Evolutionary conservation across 2,113 vertebrate species (phyloP).

Genomic region (Tragelaphus buxtoni): DNA sequence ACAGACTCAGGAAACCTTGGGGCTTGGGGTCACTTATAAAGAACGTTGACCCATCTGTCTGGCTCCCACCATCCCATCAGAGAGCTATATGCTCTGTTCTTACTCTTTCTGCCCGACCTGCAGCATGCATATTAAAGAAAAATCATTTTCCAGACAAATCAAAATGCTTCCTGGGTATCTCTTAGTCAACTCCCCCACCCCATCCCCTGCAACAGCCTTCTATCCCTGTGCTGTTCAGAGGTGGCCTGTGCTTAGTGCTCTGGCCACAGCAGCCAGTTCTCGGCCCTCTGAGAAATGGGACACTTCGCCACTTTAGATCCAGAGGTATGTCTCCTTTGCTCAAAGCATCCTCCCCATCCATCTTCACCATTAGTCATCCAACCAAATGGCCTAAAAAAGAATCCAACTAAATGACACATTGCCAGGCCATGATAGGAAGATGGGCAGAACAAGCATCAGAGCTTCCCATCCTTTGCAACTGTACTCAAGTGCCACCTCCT

Average conservation of each 20-base stretch:
- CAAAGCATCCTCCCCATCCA: not conserved
- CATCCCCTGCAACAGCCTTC: not conserved
- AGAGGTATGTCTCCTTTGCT: not conserved
- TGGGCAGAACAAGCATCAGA: not conserved
- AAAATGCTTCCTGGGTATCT: not conserved
- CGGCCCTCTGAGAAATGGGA: not conserved
- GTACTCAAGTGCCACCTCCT: not conserved
- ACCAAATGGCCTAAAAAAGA: not conserved
- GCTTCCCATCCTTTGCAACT: too few relatives aligned
- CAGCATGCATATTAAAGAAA: not conserved
- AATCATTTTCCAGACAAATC: not conserved
- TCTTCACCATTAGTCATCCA: not conserved
- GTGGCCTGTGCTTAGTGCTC: not conserved
- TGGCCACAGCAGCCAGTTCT: not conserved
- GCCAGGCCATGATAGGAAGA: not conserved
- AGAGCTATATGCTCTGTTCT: not conserved
- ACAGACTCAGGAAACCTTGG: not conserved
- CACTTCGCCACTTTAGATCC: not conserved
- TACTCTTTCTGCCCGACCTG: not conserved
- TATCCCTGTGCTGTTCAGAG: rapidly evolving
- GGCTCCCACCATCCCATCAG: not conserved
- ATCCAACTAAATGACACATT: not conserved
- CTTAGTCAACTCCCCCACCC: not conserved
- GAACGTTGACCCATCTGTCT: rapidly evolving
- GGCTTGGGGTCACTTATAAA: not conserved